Percentiles rank a stretch among this genome's conserved stretches.
Conservation (phyloP, 2,888 invertebrate genomes). For the Tiliacea citrago region DNA sequence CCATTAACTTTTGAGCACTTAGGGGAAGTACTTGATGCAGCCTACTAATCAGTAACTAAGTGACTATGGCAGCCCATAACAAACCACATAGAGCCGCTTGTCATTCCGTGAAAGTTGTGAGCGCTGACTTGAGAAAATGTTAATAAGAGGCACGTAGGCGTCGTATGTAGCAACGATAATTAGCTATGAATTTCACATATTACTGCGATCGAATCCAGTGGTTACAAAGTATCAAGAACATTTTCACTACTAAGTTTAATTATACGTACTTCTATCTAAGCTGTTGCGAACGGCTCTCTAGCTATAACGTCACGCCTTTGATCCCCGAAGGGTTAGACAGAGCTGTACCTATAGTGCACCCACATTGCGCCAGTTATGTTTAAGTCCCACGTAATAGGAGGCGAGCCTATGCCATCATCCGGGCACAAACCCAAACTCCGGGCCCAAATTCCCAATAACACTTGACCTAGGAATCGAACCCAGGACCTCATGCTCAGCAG, state of each 20-base stretch:
- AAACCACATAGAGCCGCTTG: conserved; percentile 33
- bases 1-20: conserved; percentile 33
- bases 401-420: no score
- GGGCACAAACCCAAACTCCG: no score
- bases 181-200: conserved; percentile 50
- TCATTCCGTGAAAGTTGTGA: conserved; percentile 55
- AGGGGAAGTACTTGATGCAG: conserved; percentile 5
- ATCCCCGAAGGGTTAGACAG: no score
- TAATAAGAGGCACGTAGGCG: conserved; percentile 47
- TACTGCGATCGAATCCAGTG: conserved; percentile 7
- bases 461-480: no score
- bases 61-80: conserved; percentile 15
- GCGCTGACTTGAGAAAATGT: conserved; percentile 53
- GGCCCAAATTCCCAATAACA: no score
- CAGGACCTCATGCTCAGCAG: no score
- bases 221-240: conserved; percentile 7
- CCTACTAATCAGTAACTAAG: conserved; percentile 13
- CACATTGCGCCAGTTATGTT: no score
- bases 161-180: conserved; percentile 49
- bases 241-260: neutral
- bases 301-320: no score
- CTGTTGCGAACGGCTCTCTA: neutral
- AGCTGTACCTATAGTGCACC: no score
- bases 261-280: conserved; percentile 5
- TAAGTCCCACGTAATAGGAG: no score